Base-by-base conservation (phyloP, 2,113 vertebrate species). In the Oreochromis niloticus region DNA sequence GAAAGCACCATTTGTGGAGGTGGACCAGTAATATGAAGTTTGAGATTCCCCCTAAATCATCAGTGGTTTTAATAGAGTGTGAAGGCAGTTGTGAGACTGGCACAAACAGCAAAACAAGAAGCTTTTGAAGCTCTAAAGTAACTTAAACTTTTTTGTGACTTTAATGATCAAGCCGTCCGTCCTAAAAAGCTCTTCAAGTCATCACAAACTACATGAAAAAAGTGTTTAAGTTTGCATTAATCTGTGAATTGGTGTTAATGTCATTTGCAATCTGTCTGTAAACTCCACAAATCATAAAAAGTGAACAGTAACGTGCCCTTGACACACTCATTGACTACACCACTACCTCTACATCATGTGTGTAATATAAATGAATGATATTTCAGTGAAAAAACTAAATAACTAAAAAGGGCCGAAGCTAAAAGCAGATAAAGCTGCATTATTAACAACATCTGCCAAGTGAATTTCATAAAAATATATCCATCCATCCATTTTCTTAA, bases 71-170 rank as follows among this genome's bases (percentile, higher is more conserved):
- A 88, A 92, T 78, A 84, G 80, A 89, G 81, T 68, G 43, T 80
- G 86, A 92, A 73, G 84, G 91, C 89, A 92, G 88, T 89, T 92
- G 85, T 81, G 82, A 85, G 71, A 81, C 85, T 78, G 84, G 84
- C 87, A 90, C 83, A 86, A 93, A 94, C 85, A 92, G 79, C 80
- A 78, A 52, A 46, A 86, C 9, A 16, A 63, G 73, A 88, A 79
- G 41, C 80, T 85, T 81, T 52, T 48, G 68, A 84, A 93, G 83
- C 32, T 13, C 39, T 50, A 63, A 32, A 41, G 61, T 90, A 88
- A 92, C 61, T 82, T 36, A 75, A 81, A 48, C 9, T 3, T n/a
- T 24, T 32, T 81, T 86, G 87, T 81, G 84, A 87, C 84, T 73
- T 34, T 52, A 36, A 59, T 3, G 11, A 57, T 48, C 34, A 48